phyloP scores from a whole-genome alignment of 2,797 vertebrate species.

The Orestias chungarensis region DNA sequence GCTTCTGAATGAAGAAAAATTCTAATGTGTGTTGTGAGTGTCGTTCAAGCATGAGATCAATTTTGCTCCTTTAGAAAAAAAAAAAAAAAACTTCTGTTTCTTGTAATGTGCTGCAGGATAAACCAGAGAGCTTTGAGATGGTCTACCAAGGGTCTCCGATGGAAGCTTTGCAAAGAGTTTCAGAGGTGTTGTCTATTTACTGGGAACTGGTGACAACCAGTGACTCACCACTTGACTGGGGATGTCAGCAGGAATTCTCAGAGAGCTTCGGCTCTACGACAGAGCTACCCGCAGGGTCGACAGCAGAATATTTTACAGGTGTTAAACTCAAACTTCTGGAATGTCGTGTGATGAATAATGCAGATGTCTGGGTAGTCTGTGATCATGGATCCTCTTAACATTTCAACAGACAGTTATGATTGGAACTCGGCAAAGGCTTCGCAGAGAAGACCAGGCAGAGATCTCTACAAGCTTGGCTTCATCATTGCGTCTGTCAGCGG shows the following conservation, averaged over 20 bases:
- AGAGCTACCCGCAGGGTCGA: conserved; percentile 45
- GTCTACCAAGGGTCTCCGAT: conserved; percentile 70
- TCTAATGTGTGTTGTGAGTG: conserved; percentile 3
- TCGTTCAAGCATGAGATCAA: conserved; percentile 13
- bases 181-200: conserved; percentile 77
- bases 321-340: conserved; percentile 21
- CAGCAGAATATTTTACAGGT: conserved; percentile 64
- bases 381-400: conserved; percentile 31
- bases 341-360: conserved; percentile 21
- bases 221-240: conserved; percentile 76
- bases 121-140: conserved; percentile 77
- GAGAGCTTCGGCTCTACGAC: conserved; percentile 57
- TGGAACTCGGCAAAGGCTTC: conserved; percentile 58
- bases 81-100: conserved; percentile 5
- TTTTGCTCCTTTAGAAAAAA: not conserved
- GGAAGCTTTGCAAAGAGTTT: conserved; percentile 74
- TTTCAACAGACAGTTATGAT: conserved; percentile 66
- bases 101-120: conserved; percentile 64
- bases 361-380: conserved; percentile 18
- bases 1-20: not conserved
- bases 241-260: conserved; percentile 77
- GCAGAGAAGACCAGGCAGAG: conserved; percentile 55
- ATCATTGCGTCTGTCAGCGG: conserved; percentile 74
- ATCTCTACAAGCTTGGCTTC: conserved; percentile 77
- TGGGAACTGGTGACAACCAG: conserved; percentile 76